phyloP scores from a whole-genome alignment of 2,113 vertebrate species.

The Rhabdornis inornatus region DNA sequence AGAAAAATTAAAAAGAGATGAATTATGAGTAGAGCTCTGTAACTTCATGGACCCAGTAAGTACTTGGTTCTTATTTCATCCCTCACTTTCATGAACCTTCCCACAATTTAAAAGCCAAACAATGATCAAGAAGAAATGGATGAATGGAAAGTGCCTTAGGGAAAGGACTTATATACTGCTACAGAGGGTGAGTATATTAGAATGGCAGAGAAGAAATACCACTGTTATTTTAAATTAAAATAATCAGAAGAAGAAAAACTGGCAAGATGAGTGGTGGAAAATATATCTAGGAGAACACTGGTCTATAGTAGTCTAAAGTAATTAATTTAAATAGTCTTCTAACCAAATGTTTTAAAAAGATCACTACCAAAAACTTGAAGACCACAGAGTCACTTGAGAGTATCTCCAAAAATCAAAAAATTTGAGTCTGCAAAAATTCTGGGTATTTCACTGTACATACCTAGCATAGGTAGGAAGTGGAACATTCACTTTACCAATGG shows the following conservation, averaged over 20 bases:
- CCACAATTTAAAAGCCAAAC: neutral
- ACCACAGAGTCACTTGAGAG: slow-evolving; percentile 75
- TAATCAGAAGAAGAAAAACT: neutral
- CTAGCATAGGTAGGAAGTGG: neutral
- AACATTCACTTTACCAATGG: neutral
- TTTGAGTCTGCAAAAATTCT: neutral
- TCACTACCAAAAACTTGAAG: neutral
- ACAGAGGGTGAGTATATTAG: neutral
- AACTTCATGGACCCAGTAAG: slow-evolving; percentile 14
- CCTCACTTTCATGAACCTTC: neutral
- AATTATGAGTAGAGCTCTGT: neutral
- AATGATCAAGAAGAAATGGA: neutral
- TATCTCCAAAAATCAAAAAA: slow-evolving; percentile 59
- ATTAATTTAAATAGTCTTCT: neutral
- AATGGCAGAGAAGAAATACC: neutral
- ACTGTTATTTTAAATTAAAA: neutral
- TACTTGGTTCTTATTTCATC: slow-evolving; percentile 8
- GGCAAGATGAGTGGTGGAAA: neutral
- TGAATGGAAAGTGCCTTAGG: neutral
- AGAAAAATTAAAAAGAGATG: neutral
- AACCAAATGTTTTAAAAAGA: neutral
- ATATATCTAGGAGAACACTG: neutral
- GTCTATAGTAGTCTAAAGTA: neutral
- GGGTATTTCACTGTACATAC: neutral
- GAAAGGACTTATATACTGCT: neutral